Evolutionary conservation across 2,113 vertebrate species (phyloP), one percentile per base, ranked within the genome.

Genomic region (Erythrolamprus reginae): DNA sequence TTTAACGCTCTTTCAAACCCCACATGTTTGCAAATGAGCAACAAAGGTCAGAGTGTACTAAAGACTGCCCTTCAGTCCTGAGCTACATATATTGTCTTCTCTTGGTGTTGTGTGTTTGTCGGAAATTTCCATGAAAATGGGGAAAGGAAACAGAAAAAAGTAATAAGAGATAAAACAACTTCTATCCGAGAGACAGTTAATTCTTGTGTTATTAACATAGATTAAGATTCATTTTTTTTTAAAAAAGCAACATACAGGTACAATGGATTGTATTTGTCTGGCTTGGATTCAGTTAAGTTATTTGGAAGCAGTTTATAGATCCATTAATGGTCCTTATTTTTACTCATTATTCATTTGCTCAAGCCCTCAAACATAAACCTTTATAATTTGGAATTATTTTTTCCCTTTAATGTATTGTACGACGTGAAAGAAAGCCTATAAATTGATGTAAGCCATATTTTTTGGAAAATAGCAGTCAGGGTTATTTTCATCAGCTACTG

Each of bases 361-460:
- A 82, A 53, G 8, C 42, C 19, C 87, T 92, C 48, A 77, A 82
- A 47, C 23, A n/a, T 89, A 53, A 90, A 84, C 90, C 91, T 87
- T 87, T 91, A 50, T 55, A n/a, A 53, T 58, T 38, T 65, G 38
- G 84, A 48, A 33, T 45, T n/a, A n/a, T 77, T 56, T 48, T 58
- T n/a, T 10, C 5, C 84, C 61, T 87, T 50, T 48, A 88, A 48
- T 87, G 33, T 38, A 83, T n/a, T 24, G 17, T 50, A 48, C 2
- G 28, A 87, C 56, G 91, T 91, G 91, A 92, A 94, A 95, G 89
- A 93, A 93, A 96, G 92, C 94, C 95, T 93, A 92, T 82, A 82
- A 86, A 65, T 94, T 91, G 93, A 93, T 95, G 94, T 96, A 95
- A 96, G 94, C 94, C 95, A 94, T 92, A 95, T 92, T 91, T 95